Evolutionary conservation across 2,888 invertebrate genomes (phyloP).

Genomic region (Thymelicus lineola): DNA sequence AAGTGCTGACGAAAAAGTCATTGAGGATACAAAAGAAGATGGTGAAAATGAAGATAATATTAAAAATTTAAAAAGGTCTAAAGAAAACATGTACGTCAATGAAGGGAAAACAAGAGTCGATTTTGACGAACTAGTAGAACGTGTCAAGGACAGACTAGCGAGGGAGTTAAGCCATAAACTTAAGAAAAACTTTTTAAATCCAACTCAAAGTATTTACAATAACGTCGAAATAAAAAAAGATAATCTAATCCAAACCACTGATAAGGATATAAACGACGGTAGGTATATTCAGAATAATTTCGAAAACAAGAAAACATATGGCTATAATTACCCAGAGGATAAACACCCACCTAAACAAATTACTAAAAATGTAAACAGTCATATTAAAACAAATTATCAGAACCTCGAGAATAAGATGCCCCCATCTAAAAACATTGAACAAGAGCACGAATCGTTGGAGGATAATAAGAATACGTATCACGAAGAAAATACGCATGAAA

Average conservation of each 20-base stretch:
- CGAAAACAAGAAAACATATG: neutral
- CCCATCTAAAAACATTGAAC: neutral
- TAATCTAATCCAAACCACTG: neutral
- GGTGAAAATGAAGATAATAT: neutral
- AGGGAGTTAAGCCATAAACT: conserved; percentile 21
- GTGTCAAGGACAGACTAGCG: conserved; percentile 51
- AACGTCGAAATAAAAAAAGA: neutral
- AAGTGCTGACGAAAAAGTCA: conserved; percentile 4
- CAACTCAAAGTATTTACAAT: neutral
- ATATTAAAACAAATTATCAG: neutral
- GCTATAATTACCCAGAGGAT: neutral
- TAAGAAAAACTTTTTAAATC: neutral
- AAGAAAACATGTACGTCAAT: conserved; percentile 32
- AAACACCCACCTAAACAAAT: neutral
- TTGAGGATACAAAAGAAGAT: neutral
- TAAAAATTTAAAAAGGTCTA: conserved; percentile 18
- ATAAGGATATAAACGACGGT: neutral
- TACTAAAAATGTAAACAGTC: neutral
- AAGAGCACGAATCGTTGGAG: neutral
- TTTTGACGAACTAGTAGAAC: conserved; percentile 55
- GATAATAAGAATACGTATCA: neutral
- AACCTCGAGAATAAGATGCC: neutral
- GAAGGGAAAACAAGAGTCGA: conserved; percentile 41
- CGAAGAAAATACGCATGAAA: neutral
- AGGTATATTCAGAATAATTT: neutral